phyloP scores from a whole-genome alignment of 1,140 invertebrate species.

The Panagrolaimus sp. region DNA sequence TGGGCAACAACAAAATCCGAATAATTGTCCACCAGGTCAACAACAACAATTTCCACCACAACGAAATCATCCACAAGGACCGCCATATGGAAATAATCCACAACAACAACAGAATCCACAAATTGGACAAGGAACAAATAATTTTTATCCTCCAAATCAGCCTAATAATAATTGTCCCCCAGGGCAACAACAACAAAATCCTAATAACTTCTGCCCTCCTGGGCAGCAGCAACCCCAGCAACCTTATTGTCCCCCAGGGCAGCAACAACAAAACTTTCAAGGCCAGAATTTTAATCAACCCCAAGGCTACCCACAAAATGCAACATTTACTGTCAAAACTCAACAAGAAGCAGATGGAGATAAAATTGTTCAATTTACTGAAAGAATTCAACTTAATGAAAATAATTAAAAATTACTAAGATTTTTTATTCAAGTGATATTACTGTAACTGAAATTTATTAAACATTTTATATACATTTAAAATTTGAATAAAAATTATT shows the following conservation, averaged over 20 bases:
- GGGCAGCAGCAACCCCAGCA: not conserved
- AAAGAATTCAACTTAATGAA: too few relatives aligned
- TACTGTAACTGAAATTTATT: too few relatives aligned
- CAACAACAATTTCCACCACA: not conserved
- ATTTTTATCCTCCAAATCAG: not conserved
- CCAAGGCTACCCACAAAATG: not conserved
- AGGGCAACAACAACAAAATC: not conserved
- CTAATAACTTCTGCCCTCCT: not conserved
- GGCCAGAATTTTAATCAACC: not conserved
- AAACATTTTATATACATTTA: too few relatives aligned
- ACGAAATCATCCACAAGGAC: not conserved
- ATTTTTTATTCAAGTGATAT: too few relatives aligned
- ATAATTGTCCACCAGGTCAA: conserved; percentile 8
- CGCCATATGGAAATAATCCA: not conserved
- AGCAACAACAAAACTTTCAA: conserved; percentile 1
- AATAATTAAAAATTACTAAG: too few relatives aligned
- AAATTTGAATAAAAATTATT: too few relatives aligned
- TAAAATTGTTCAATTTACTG: not conserved
- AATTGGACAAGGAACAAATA: too few relatives aligned
- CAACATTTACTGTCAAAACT: not conserved
- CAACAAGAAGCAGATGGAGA: not conserved
- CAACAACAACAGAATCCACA: too few relatives aligned
- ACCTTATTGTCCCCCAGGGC: not conserved
- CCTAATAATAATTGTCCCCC: not conserved
- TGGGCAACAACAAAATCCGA: not conserved